Conservation (phyloP, 1,140 invertebrate species). For the Scaptomyza hsui region DNA sequence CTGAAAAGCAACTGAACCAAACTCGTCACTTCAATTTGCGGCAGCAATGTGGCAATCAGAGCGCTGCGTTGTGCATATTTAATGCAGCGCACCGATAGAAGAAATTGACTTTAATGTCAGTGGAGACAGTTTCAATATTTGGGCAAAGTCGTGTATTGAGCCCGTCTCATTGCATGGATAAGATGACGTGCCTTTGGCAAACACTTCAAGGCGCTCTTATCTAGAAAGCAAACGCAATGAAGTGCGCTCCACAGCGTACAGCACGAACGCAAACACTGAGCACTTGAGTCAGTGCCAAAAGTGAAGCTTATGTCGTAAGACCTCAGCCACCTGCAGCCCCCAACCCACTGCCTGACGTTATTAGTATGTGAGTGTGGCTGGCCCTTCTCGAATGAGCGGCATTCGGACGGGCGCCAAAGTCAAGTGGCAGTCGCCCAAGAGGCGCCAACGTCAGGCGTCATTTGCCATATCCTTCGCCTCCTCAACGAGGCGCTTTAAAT, state of each 20-base stretch:
- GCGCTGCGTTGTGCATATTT: slow-evolving; percentile 31
- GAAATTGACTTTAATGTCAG: slow-evolving; percentile 42
- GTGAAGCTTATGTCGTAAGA: slow-evolving; percentile 2
- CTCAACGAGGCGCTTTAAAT: slow-evolving; percentile 20
- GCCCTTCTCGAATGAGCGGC: not conserved
- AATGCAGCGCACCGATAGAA: slow-evolving; percentile 45
- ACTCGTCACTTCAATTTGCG: slow-evolving; percentile 12
- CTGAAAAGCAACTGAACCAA: not conserved
- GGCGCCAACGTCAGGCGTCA: slow-evolving; percentile 20
- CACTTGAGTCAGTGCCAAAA: not conserved
- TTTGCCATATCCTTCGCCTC: not conserved
- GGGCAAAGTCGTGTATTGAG: slow-evolving; percentile 7
- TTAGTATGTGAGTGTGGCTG: too few relatives aligned
- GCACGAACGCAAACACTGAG: slow-evolving; percentile 56
- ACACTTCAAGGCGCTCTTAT: slow-evolving; percentile 61
- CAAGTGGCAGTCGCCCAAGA: slow-evolving; percentile 30
- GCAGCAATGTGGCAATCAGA: slow-evolving; percentile 1
- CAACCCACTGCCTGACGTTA: not conserved
- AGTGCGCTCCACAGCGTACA: slow-evolving; percentile 42
- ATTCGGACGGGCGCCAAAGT: slow-evolving; percentile 28
- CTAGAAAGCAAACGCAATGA: slow-evolving; percentile 62
- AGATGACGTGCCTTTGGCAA: slow-evolving; percentile 61
- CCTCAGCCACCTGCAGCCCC: not conserved
- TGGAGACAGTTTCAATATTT: slow-evolving; percentile 34
- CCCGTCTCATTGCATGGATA: slow-evolving; percentile 34